Base-by-base conservation (phyloP, 2,888 invertebrate species). In the Rotaria macrura region DNA sequence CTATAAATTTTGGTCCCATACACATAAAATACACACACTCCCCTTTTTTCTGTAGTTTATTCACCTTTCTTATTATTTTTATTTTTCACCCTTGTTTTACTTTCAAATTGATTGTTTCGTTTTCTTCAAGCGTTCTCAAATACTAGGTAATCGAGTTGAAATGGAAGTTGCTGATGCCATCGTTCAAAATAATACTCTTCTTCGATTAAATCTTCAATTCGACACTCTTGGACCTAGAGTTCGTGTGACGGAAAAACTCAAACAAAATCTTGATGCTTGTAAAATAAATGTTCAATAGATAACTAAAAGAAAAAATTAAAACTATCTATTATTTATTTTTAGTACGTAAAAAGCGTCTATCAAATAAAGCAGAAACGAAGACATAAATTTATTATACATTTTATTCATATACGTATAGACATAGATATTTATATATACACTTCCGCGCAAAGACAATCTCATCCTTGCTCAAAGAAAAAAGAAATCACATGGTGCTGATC, bases 141-240 rank as follows among this genome's bases (percentile, higher is more conserved):
- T 97, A 88, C 93, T 99, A 90, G 98, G 99, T 89, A 97, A 98
- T 92, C 97, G 97, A 93, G 96, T 95, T 89, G 98, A 99, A 93
- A 98, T 96, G 96, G 96, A 97, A 93, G 96, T 99, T 89, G 96
- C 96, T 88, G 93, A 94, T 90, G 93, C 96, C 89, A 94, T 99
- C 88, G 96, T 97, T 91, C 95, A 96, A 92, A 99, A 98, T 92
- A 94, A 95, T 87, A 95, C 95, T 85, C 92, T 99, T 89, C 93
- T 98, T 89, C 94, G 96, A 92, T 94, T 99, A 90, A 98, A 98
- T 87, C 93, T 99, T 89, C 95, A 96, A 93, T 94, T 97, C 89
- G 96, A 97, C 93, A 96, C 95, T 92, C 95, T 96, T 90, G 96
- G 97, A 93, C 90, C 91, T 74, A 87, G 91, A 84, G 89, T 90